These are phyloP conservation scores for Montifringilla adamsi DNA, from an alignment of 2,113 vertebrate genomes.

Conservation along the genomic window DNA sequence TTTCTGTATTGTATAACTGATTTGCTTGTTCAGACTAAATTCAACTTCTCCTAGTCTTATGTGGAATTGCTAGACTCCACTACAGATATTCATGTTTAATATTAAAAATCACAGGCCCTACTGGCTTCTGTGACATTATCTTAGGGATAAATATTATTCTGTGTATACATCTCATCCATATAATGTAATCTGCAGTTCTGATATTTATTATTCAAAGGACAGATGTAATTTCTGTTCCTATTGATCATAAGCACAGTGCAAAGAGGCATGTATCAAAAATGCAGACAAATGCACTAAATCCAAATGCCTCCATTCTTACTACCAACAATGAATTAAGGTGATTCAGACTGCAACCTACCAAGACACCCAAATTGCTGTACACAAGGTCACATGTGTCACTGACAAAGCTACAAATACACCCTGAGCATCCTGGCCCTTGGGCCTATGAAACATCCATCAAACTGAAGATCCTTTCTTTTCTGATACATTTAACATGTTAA, in stretches of 20 bases:
- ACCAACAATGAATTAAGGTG: not conserved
- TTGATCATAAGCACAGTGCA: not conserved
- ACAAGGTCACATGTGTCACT: not conserved
- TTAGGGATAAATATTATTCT: not conserved
- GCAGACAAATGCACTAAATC: not conserved
- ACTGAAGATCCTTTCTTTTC: not conserved
- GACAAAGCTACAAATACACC: not conserved
- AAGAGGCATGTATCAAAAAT: not conserved
- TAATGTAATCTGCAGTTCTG: not conserved
- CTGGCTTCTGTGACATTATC: not conserved
- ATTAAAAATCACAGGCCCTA: not conserved
- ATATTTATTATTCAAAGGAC: not conserved
- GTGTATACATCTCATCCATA: not conserved
- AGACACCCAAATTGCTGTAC: not conserved
- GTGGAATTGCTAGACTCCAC: not conserved
- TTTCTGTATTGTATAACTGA: not conserved
- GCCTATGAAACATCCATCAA: not conserved
- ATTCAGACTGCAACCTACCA: not conserved
- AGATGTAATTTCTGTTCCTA: not conserved
- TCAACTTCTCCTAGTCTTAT: not conserved
- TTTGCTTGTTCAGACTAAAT: not conserved
- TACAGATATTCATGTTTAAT: not conserved
- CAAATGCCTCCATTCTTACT: not conserved
- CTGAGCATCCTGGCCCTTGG: not conserved
- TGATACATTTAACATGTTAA: not conserved